These are phyloP conservation scores for Phalera bucephala DNA, from an alignment of 2,888 invertebrate species.

Conservation along the genomic window DNA sequence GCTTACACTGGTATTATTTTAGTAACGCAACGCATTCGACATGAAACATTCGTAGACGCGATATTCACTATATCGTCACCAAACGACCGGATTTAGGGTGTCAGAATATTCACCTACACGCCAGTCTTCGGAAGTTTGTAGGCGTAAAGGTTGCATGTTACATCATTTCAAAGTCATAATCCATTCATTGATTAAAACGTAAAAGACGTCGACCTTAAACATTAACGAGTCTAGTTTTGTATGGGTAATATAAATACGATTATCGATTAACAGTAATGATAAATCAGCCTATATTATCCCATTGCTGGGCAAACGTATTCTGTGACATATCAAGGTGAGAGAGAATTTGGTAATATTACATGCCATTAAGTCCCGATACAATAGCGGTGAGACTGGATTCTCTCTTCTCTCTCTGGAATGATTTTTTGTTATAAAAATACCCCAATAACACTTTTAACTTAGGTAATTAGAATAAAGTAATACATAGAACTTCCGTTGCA, in stretches of 20 bases:
- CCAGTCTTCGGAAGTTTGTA: conserved; percentile 45
- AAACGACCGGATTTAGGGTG: conserved; percentile 56
- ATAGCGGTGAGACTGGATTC: no score
- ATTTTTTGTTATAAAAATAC: no score
- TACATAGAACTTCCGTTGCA: no score
- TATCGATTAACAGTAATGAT: no score
- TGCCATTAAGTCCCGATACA: no score
- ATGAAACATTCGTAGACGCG: conserved; percentile 26
- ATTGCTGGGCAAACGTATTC: no score
- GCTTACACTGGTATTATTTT: conserved; percentile 36
- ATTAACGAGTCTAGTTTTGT: not conserved
- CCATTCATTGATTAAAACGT: conserved; percentile 22
- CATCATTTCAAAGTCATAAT: conserved; percentile 47
- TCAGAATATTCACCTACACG: conserved; percentile 52
- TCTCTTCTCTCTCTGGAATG: no score
- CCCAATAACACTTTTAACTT: no score
- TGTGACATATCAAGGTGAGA: no score
- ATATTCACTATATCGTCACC: conserved; percentile 32
- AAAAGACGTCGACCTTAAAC: conserved; percentile 22
- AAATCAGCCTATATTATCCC: no score
- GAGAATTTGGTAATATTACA: no score
- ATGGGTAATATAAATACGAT: not conserved
- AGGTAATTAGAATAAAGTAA: no score
- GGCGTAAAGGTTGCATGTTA: conserved; percentile 70
- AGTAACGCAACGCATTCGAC: conserved; percentile 28